Conservation (phyloP, 2,113 vertebrate genomes). For the Eidolon helvum region DNA sequence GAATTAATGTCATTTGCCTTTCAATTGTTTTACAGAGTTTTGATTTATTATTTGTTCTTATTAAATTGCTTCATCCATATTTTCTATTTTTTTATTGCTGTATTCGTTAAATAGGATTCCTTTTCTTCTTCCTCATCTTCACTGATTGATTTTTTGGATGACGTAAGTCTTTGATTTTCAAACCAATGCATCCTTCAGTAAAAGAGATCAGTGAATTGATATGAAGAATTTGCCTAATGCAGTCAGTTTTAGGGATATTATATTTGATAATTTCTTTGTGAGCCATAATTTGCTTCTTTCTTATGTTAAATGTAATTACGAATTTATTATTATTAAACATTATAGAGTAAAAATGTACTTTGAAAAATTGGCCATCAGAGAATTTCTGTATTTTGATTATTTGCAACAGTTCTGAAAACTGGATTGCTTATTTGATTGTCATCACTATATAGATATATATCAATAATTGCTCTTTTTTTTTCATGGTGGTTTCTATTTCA, state of each 20-base stretch:
- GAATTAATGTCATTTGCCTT: slow-evolving; percentile 76
- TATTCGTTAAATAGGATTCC: slow-evolving; percentile 93
- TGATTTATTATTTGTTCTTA: slow-evolving; percentile 81
- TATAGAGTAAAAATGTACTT: slow-evolving; percentile 38
- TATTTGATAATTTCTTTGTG: slow-evolving; percentile 52
- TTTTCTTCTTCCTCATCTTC: slow-evolving; percentile 96
- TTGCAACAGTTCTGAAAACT: slow-evolving; percentile 20
- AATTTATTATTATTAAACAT: slow-evolving; percentile 33
- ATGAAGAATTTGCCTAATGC: slow-evolving; percentile 77
- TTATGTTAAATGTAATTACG: slow-evolving; percentile 41
- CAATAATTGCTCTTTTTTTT: slow-evolving; percentile 36
- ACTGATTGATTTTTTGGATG: slow-evolving; percentile 99
- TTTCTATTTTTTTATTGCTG: slow-evolving; percentile 87
- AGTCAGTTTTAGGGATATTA: slow-evolving; percentile 77
- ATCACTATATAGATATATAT: background rate
- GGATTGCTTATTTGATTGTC: slow-evolving; percentile 31
- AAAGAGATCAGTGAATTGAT: slow-evolving; percentile 77
- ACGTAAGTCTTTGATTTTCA: slow-evolving; percentile 91
- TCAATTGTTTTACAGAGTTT: slow-evolving; percentile 78
- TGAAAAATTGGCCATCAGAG: slow-evolving; percentile 33
- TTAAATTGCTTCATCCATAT: slow-evolving; percentile 83
- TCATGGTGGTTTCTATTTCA: slow-evolving; percentile 38
- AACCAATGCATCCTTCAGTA: slow-evolving; percentile 81
- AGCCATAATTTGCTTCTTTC: slow-evolving; percentile 35
- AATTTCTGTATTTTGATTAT: slow-evolving; percentile 21